A percentile compares a stretch with the other conserved stretches of the same genome.
Evolutionary conservation across 2,888 invertebrate species (phyloP).

Genomic region (Cantharis nigra): DNA sequence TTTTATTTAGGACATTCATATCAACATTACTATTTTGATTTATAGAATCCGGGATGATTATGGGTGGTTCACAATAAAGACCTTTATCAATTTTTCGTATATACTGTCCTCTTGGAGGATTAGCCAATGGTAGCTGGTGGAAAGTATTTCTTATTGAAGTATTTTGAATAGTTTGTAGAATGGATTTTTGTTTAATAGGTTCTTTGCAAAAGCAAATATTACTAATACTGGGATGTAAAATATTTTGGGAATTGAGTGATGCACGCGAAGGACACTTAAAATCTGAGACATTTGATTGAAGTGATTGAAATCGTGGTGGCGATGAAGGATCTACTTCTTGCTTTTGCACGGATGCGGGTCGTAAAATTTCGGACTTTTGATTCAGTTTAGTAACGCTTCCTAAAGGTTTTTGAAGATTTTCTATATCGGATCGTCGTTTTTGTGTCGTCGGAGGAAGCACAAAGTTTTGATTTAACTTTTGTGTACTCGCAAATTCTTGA

Average conservation of each 20-base stretch:
- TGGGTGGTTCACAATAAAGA: slow-evolving; percentile 31
- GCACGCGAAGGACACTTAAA: slow-evolving; percentile 42
- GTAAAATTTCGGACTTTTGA: slow-evolving; percentile 17
- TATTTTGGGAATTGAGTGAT: slow-evolving; percentile 40
- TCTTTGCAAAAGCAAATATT: slow-evolving; percentile 50
- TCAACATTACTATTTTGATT: slow-evolving; percentile 29
- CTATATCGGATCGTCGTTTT: slow-evolving; percentile 17
- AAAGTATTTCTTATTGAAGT: slow-evolving; percentile 37
- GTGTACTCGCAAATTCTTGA: slow-evolving; percentile 17
- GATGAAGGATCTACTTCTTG: slow-evolving; percentile 39
- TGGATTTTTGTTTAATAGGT: slow-evolving; percentile 45
- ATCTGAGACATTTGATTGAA: slow-evolving; percentile 44
- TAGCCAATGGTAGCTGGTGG: slow-evolving; percentile 44
- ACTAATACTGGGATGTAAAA: slow-evolving; percentile 51
- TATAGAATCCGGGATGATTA: slow-evolving; percentile 40
- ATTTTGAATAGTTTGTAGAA: slow-evolving; percentile 42
- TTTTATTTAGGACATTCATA: slow-evolving; percentile 40
- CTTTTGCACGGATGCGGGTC: slow-evolving; percentile 31
- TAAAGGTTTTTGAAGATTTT: slow-evolving; percentile 26
- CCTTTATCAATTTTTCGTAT: slow-evolving; percentile 48
- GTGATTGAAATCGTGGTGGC: slow-evolving; percentile 50
- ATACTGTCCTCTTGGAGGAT: slow-evolving; percentile 42
- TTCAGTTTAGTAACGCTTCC: slow-evolving; percentile 31
- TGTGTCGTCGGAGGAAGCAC: neutral
- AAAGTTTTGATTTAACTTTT: slow-evolving; percentile 13